Evolutionary conservation across 2,797 vertebrate species (phyloP), one percentile per base, ranked within the genome.

Genomic region (Eulemur coronatus): DNA sequence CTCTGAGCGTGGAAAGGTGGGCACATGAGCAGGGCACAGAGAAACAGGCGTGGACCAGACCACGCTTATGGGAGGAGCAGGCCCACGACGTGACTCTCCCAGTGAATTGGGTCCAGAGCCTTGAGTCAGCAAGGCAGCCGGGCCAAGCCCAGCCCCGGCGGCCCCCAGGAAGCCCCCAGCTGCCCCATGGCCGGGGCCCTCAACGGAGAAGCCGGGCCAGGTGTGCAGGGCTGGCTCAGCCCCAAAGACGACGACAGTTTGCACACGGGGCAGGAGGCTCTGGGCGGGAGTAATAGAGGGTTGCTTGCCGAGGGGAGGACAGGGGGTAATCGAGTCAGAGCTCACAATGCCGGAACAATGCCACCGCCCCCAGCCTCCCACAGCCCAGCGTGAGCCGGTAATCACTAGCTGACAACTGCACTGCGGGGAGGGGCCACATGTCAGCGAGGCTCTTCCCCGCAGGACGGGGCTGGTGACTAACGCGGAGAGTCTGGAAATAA

Each of bases 271-370:
- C 67, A 5, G 86, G 80, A 41, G 72, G 67, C 65, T 35, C 46
- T 0, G 70, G 65, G 87, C 7, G 43, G 96, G 50, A 57, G 24
- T 97, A 95, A 96, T 57, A 50, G 84, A 4, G n/a, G 76, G 87
- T n/a, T 97, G 97, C 38, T 5, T 1, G 28, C 75, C 0, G 0
- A 8, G 61, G 57, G 70, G 61, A 76, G 72, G 89, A 95, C 28
- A 65, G 17, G 59, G 95, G 96, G 89, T 94, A 90, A 96, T 87
- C 1, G 0, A 92, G 61, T 9, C 24, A 1, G 4, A 88, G 78
- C 46, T 11, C 22, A 3, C 0, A 0, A 46, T 46, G 43, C 86
- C 22, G 38, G 80, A 57, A 92, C 67, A 57, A 52, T 38, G 67
- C 38, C 0, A 4, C n/a, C 3, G 0, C 1, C 43, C 59, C 52